Base-by-base conservation (phyloP, 2,888 invertebrate genomes). In the Tetheella fluctuosa region DNA sequence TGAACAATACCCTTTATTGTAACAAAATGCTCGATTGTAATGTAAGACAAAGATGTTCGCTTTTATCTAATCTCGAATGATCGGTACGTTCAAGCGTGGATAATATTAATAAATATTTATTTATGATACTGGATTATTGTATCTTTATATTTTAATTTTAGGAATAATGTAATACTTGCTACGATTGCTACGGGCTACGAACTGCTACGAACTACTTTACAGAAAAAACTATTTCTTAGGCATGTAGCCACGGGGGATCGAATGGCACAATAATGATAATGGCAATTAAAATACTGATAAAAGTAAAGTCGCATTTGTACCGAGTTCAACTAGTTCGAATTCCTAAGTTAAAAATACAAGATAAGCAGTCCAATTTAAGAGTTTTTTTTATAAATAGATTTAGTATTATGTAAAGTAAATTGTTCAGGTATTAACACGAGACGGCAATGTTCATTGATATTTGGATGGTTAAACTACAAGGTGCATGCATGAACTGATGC, bases 1-100 rank as follows among this genome's bases (percentile, higher is more conserved):
- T 66, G 64, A 74, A 77, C 80, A 76, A 73, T 80, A 74, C 74
- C 70, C 77, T 78, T 79, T 80, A 77, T 76, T 79, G 63, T 67
- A 63, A 69, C 68, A 66, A 66, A 67, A 56, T 37, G 62, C 61
- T 60, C 58, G 28, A 8, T n/a, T 54, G 52, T 54, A 58, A 15
- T 37, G 25, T 23, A 61, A 65, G 59, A 65, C 62, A 62, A 58
- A 54, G 54, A 56, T 39, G 55, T 56, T 55, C 13, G 20, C 12
- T 34, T 55, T 55, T 55, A 55, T 55, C 55, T 55, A 55, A 55
- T 55, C 55, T 5, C 17, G 17, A 55, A 37, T 55, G 20, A 55
- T 55, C 55, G 55, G 20, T 23, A 28, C 23, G 55, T 17, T 42
- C 17, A 42, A 17, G 17, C 17, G 20, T 48, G 17, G 17, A 48